These are phyloP conservation scores for Muscidifurax raptorellus DNA, from an alignment of 1,140 invertebrate species.

Conservation along the genomic window DNA sequence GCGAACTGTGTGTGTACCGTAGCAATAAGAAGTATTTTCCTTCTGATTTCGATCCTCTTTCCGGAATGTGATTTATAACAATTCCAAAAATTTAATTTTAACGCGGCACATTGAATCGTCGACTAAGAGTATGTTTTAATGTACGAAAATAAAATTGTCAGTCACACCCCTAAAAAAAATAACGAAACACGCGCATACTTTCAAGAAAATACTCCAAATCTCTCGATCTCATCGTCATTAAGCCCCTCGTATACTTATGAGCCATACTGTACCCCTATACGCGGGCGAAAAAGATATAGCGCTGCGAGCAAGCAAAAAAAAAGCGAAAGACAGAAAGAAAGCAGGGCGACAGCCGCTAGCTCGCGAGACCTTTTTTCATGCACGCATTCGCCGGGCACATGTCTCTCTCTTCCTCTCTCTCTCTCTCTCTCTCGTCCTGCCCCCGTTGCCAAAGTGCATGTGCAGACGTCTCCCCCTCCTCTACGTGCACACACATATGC, in stretches of 20 bases:
- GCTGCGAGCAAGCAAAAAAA: constrained; percentile 10
- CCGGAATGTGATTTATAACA: no score
- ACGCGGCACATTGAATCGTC: no score
- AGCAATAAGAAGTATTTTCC: constrained; percentile 26
- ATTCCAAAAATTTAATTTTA: no score
- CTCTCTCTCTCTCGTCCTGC: constrained; percentile 10
- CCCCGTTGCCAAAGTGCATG: constrained; percentile 43
- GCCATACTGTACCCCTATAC: not conserved
- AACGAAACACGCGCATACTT: no score
- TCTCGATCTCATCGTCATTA: not conserved
- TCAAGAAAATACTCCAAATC: not conserved
- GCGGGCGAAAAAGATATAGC: constrained; percentile 26
- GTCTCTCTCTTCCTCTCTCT: constrained; percentile 3
- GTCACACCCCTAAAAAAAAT: no score
- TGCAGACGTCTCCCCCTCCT: constrained; percentile 39
- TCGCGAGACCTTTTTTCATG: constrained; percentile 59
- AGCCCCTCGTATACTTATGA: not conserved
- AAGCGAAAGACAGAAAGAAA: constrained; percentile 15
- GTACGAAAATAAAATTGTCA: no score
- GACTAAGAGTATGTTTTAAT: no score
- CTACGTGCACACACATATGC: constrained; percentile 38
- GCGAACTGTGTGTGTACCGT: not conserved
- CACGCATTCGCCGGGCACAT: constrained; percentile 48
- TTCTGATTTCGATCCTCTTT: no score
- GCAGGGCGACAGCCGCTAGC: constrained; percentile 45